phyloP scores from a whole-genome alignment of 2,888 invertebrate genomes.

The Calameuta pallipes region DNA sequence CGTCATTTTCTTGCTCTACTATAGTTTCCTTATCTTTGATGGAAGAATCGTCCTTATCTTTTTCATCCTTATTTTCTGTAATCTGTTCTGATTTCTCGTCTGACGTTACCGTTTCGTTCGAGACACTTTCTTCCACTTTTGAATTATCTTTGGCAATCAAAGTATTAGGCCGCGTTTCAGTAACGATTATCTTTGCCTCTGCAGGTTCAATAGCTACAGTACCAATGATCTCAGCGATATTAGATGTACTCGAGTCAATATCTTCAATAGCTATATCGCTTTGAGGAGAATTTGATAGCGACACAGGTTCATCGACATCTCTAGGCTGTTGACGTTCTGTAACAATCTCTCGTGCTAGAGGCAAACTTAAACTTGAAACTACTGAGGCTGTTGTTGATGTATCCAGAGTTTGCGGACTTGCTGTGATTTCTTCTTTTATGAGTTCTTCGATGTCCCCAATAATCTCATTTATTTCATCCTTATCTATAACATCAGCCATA shows the following conservation, averaged over 20 bases:
- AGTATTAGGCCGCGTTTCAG: constrained; percentile 22
- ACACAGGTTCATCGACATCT: constrained; percentile 66
- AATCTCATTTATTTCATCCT: constrained; percentile 63
- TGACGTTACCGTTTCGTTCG: neutral
- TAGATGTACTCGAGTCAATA: constrained; percentile 69
- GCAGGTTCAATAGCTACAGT: constrained; percentile 52
- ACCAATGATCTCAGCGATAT: constrained; percentile 69
- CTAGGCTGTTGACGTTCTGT: constrained; percentile 60
- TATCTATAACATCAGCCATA: constrained; percentile 58
- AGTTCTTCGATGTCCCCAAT: constrained; percentile 62
- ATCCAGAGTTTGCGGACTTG: constrained; percentile 48
- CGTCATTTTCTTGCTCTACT: constrained; percentile 49
- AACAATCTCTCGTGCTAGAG: constrained; percentile 36
- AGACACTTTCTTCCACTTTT: constrained; percentile 11
- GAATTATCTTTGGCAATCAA: constrained; percentile 24
- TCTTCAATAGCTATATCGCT: constrained; percentile 70
- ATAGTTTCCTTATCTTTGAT: constrained; percentile 18
- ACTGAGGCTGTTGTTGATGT: constrained; percentile 30
- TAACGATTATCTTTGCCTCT: constrained; percentile 43
- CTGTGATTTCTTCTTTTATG: constrained; percentile 61
- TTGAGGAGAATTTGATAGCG: constrained; percentile 66
- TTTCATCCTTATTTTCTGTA: constrained; percentile 13
- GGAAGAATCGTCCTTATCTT: constrained; percentile 33
- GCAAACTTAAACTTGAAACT: constrained; percentile 36
- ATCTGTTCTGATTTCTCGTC: constrained; percentile 11